Evolutionary conservation across 2,888 invertebrate species (phyloP).

Genomic region (Leptothorax acervorum): DNA sequence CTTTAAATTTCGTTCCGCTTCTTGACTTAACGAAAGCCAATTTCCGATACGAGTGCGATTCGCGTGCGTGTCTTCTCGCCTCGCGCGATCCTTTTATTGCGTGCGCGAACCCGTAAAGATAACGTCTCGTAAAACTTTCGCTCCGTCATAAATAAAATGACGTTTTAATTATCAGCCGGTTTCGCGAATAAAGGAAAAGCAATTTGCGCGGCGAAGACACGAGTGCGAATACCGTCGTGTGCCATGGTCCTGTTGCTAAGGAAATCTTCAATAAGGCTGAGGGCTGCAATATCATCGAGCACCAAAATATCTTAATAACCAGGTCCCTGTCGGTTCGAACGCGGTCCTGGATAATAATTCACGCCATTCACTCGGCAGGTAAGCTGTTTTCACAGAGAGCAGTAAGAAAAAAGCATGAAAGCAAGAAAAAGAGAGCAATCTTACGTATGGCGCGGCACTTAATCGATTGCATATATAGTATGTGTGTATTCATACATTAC

Average conservation of each 20-base stretch:
- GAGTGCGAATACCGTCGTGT: slow-evolving; percentile 26
- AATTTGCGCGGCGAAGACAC: slow-evolving; percentile 35
- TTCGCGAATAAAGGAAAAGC: slow-evolving; percentile 38
- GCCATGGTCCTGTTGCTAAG: slow-evolving; percentile 24
- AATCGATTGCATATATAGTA: slow-evolving; percentile 5
- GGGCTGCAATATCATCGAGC: slow-evolving; percentile 57
- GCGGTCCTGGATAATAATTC: slow-evolving; percentile 69
- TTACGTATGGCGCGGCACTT: background rate
- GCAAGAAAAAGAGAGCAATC: slow-evolving; percentile 27
- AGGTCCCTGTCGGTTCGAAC: slow-evolving; percentile 54
- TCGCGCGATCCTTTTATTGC: slow-evolving; percentile 7
- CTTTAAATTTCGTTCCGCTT: slow-evolving; percentile 51
- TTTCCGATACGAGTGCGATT: slow-evolving; percentile 26
- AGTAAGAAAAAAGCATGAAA: slow-evolving; percentile 40
- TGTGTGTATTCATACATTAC: background rate
- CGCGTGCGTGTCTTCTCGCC: slow-evolving; percentile 28
- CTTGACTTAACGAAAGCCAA: slow-evolving; percentile 45
- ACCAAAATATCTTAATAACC: slow-evolving; percentile 72
- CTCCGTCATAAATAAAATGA: slow-evolving; percentile 49
- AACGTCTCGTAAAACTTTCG: slow-evolving; percentile 39
- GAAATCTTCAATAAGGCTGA: slow-evolving; percentile 41
- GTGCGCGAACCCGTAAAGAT: slow-evolving; percentile 18
- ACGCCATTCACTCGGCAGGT: slow-evolving; percentile 55
- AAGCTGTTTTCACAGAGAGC: slow-evolving; percentile 28
- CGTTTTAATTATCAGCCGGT: slow-evolving; percentile 56